Percentiles rank a stretch among this genome's conserved stretches.
Conservation (phyloP, 23 tunicate species). For the Corella eumyota region DNA sequence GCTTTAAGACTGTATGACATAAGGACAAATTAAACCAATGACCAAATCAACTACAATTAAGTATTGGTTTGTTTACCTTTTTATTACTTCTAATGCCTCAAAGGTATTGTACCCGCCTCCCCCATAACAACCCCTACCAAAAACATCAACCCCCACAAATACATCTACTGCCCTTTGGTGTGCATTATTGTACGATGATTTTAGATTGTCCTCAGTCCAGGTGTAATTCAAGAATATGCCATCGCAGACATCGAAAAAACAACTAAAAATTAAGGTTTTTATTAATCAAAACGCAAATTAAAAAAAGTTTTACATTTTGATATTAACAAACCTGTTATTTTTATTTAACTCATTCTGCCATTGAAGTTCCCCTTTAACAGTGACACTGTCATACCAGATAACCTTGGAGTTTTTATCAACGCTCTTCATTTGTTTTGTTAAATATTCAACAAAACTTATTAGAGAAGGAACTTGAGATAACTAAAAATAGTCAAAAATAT, state of each 20-base stretch:
- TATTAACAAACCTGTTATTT: conserved; percentile 20
- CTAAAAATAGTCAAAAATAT: conserved; percentile 11
- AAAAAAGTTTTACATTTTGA: no score
- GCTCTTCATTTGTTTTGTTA: conserved; percentile 38
- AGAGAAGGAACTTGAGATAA: conserved; percentile 6
- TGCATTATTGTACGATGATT: conserved; percentile 1
- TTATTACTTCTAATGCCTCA: conserved; percentile 34
- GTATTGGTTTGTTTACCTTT: conserved; percentile 28
- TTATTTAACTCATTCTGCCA: conserved; percentile 87
- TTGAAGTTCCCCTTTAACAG: conserved; percentile 30
- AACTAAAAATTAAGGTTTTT: conserved; percentile 19
- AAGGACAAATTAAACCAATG: background rate
- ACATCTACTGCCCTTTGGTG: conserved; percentile 6
- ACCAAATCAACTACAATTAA: no score
- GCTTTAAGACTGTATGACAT: background rate
- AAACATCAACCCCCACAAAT: conserved; percentile 92
- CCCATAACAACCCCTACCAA: conserved; percentile 80
- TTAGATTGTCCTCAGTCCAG: conserved; percentile 53
- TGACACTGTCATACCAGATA: conserved; percentile 92
- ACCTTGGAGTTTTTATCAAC: conserved; percentile 21
- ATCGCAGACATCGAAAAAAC: conserved; percentile 55
- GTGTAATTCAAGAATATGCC: conserved; percentile 83
- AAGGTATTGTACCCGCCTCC: conserved; percentile 84
- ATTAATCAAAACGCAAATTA: no score
- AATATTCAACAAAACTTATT: conserved; percentile 30